Evolutionary conservation across 2,888 invertebrate species (phyloP).

Genomic region (Drosophila mettleri): DNA sequence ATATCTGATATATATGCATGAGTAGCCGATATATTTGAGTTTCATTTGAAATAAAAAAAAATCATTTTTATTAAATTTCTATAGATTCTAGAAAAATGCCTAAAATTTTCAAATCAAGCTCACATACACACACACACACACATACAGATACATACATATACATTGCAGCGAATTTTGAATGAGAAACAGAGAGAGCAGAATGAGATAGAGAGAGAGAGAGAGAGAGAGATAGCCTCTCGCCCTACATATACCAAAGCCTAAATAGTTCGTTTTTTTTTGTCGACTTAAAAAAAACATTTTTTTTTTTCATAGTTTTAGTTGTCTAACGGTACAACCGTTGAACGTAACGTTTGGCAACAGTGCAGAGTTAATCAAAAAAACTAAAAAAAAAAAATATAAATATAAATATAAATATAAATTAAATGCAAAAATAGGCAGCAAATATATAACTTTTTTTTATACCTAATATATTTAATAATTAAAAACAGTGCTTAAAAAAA

Average conservation of each 20-base stretch:
- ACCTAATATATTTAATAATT: slow-evolving; percentile 21
- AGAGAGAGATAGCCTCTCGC: slow-evolving; percentile 41
- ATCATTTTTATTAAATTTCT: not conserved
- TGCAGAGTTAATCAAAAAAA: slow-evolving; percentile 6
- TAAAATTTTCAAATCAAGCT: not conserved
- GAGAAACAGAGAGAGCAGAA: slow-evolving; percentile 30
- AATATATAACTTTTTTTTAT: slow-evolving; percentile 21
- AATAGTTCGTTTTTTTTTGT: slow-evolving; percentile 47
- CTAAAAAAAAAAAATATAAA: slow-evolving; percentile 7
- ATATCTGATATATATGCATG: not conserved
- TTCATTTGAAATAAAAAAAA: not conserved
- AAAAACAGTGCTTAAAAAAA: slow-evolving; percentile 22
- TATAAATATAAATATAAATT: too few species aligned
- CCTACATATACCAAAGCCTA: slow-evolving; percentile 73
- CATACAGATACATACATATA: not conserved
- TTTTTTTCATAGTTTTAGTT: slow-evolving; percentile 38
- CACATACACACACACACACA: not conserved
- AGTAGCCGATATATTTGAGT: not conserved
- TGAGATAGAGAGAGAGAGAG: not conserved
- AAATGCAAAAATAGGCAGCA: slow-evolving; percentile 16
- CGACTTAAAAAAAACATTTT: not conserved
- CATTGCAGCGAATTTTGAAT: slow-evolving; percentile 41
- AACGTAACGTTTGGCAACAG: slow-evolving; percentile 7
- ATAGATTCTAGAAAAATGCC: not conserved
- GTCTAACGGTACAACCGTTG: slow-evolving; percentile 47